A percentile compares a stretch with the other conserved stretches of the same genome.
These are phyloP conservation scores for Falco novaeseelandiae DNA, from an alignment of 2,797 vertebrate genomes.

Conservation along the genomic window DNA sequence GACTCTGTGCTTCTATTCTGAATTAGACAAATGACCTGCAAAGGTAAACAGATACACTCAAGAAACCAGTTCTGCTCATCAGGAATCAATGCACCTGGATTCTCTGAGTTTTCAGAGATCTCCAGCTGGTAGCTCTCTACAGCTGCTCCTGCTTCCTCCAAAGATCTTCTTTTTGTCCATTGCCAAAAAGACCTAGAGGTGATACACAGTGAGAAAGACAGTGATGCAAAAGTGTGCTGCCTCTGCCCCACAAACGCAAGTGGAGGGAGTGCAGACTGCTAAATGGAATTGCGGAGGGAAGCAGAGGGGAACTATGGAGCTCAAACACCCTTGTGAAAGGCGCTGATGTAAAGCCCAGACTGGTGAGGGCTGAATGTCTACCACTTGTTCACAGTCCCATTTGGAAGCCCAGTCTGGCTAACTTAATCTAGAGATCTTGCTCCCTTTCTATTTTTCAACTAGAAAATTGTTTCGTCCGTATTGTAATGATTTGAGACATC, in stretches of 20 bases:
- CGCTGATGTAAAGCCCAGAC: fast-evolving
- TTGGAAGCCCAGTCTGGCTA: not conserved
- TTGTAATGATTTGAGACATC: not conserved
- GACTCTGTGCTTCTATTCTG: not conserved
- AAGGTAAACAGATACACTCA: not conserved
- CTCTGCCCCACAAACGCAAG: fast-evolving
- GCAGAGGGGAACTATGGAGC: not conserved
- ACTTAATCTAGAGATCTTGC: not conserved
- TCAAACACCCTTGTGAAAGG: not conserved
- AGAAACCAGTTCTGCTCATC: not conserved
- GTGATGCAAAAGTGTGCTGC: not conserved
- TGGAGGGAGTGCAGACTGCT: not conserved
- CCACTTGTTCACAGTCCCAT: not conserved
- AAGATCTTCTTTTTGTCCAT: not conserved
- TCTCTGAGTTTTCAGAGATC: not conserved
- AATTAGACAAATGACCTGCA: not conserved
- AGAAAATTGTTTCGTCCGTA: not conserved
- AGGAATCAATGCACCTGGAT: not conserved
- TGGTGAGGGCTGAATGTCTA: not conserved
- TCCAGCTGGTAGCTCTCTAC: not conserved
- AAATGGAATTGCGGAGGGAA: not conserved
- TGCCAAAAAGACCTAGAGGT: not conserved
- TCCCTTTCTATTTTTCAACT: not conserved
- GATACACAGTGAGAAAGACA: not conserved
- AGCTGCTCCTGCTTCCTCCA: not conserved